Conservation (phyloP, 1,140 invertebrate species). For the Mercenaria mercenaria region DNA sequence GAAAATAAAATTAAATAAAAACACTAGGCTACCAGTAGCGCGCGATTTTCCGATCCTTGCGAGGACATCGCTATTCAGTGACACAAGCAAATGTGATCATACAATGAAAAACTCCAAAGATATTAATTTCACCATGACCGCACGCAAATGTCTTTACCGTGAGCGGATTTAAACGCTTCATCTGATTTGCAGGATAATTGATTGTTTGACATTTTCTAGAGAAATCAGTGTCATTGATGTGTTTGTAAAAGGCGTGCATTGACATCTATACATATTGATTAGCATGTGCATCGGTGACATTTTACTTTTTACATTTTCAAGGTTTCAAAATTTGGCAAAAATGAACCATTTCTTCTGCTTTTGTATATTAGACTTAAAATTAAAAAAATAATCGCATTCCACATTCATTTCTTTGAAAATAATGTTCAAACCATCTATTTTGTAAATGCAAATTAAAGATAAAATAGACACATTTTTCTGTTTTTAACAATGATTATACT, state of each 20-base stretch:
- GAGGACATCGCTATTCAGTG: not conserved
- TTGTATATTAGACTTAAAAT: too few species aligned
- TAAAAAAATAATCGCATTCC: too few species aligned
- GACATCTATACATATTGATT: not conserved
- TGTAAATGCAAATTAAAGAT: too few species aligned
- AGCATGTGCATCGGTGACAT: not conserved
- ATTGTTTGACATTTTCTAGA: constrained; percentile 1
- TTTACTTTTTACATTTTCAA: not conserved
- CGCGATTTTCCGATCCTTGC: too few species aligned
- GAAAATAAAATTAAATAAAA: too few species aligned
- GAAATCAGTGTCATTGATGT: not conserved
- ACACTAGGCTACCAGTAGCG: too few species aligned
- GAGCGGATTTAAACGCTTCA: not conserved
- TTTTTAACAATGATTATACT: too few species aligned
- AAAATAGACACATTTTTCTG: too few species aligned
- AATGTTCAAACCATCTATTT: too few species aligned
- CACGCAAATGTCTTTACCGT: not conserved
- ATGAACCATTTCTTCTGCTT: too few species aligned
- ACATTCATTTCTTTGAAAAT: too few species aligned
- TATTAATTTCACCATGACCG: not conserved
- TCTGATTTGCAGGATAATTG: constrained; percentile 13
- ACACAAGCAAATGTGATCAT: not conserved
- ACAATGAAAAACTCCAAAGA: not conserved
- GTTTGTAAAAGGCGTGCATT: not conserved
- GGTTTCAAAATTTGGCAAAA: too few species aligned